Base-by-base conservation (phyloP, 2,113 vertebrate genomes). In the Salminus brasiliensis region DNA sequence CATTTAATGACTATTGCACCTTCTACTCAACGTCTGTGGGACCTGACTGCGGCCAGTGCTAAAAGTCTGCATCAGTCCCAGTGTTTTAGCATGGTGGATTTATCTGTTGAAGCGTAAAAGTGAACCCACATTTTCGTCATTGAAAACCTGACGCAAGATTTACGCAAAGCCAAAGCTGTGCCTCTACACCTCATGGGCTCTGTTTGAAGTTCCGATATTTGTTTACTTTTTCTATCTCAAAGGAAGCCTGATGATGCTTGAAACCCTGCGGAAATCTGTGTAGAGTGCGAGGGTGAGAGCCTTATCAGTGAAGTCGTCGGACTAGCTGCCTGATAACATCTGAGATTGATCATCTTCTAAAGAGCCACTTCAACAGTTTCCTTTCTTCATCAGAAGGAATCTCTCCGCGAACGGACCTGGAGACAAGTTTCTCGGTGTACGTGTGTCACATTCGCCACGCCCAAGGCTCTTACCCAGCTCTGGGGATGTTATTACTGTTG, bases 61-160 rank as follows among this genome's bases (percentile, higher is more conserved):
- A n/a, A n/a, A n/a, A n/a, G n/a, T n/a, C n/a, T n/a, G n/a, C n/a
- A n/a, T 41, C 39, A 41, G 10, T 10, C 10, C 10, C 45, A 47
- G 7, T 47, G 6, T 15, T 47, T 47, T 15, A 63, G 6, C 12
- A 39, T 39, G 16, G 9, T 1, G 9, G 29, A 15, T 5, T 4
- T 1, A 39, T 30, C 32, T n/a, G 34, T 34, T 73, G 30, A 55
- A 59, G 66, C 43, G 57, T 49, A 30, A 73, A 73, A 18, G 1
- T 30, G 52, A 57, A 60, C 18, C 45, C 23, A 39, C 39, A n/a
- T 30, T 67, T 67, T 80, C 60, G 41, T 12, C 16, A 36, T 2
- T 32, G 32, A 21, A 36, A 36, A 18, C 29, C 71, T 79, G 67
- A 80, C 74, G 71, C 62, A 74, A 80, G 71, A 36, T 74, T 74